Conservation (phyloP, 2,888 invertebrate genomes). For the Rhabditophanes sp. region DNA sequence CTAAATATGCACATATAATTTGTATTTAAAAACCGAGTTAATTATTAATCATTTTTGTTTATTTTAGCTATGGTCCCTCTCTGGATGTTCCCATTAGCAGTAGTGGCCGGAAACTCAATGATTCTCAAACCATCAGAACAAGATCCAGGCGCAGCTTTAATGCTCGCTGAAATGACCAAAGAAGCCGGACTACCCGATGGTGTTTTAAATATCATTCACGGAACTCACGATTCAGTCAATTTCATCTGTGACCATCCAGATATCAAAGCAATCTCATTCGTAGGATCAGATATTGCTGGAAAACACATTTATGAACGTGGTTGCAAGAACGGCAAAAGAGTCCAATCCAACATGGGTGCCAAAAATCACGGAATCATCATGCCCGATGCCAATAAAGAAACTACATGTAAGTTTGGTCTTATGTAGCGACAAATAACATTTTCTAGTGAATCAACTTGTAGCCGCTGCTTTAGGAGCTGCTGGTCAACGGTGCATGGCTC, state of each 20-base stretch:
- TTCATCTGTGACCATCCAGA: slow-evolving; percentile 91
- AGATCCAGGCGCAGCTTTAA: slow-evolving; percentile 87
- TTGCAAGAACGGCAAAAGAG: slow-evolving; percentile 74
- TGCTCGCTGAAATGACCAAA: slow-evolving; percentile 75
- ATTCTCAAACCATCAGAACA: slow-evolving; percentile 88
- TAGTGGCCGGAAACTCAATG: slow-evolving; percentile 79
- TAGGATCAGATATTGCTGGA: slow-evolving; percentile 85
- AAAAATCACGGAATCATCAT: slow-evolving; percentile 95
- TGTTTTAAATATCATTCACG: slow-evolving; percentile 85
- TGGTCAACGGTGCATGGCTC: slow-evolving; percentile 96
- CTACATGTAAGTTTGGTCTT: slow-evolving; percentile 50
- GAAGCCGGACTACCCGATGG: slow-evolving; percentile 92
- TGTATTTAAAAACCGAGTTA: too few species aligned
- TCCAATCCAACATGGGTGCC: slow-evolving; percentile 96
- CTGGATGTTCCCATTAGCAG: slow-evolving; percentile 63
- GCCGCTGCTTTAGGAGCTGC: slow-evolving; percentile 98
- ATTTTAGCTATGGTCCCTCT: slow-evolving; percentile 95
- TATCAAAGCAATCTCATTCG: slow-evolving; percentile 90
- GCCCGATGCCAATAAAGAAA: slow-evolving; percentile 92
- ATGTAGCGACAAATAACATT: background rate
- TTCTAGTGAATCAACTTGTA: slow-evolving; percentile 39
- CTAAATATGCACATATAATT: too few species aligned
- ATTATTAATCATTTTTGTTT: too few species aligned
- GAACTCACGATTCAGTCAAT: slow-evolving; percentile 77
- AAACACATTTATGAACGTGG: slow-evolving; percentile 84